phyloP scores from a whole-genome alignment of 2,888 invertebrate genomes.

The Acronicta leporina region DNA sequence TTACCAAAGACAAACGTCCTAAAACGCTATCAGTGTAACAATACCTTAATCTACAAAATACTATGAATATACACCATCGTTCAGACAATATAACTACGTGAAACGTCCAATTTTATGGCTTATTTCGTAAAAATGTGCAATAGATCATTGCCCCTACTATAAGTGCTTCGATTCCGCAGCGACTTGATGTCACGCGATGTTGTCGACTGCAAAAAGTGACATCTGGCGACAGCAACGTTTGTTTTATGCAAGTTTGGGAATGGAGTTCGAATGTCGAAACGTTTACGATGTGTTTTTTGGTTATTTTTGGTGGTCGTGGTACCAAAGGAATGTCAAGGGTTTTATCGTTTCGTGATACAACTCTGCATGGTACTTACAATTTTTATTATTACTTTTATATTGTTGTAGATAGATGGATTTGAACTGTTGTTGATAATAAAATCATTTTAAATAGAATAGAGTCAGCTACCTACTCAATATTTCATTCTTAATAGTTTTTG shows the following conservation, averaged over 20 bases:
- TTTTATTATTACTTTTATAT: background rate
- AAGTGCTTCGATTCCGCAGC: conserved; percentile 52
- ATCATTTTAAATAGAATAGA: background rate
- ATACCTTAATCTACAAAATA: conserved; percentile 51
- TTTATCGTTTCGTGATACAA: background rate
- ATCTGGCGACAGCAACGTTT: conserved; percentile 50
- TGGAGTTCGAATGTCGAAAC: conserved; percentile 37
- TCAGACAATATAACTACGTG: conserved; percentile 67
- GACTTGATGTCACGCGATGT: conserved; percentile 65
- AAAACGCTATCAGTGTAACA: conserved; percentile 22
- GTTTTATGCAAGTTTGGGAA: conserved; percentile 42
- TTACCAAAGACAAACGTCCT: conserved; percentile 6
- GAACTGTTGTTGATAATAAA: background rate
- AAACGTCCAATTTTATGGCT: conserved; percentile 81
- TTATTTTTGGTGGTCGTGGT: conserved; percentile 11
- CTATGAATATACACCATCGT: conserved; percentile 33
- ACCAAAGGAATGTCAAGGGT: background rate
- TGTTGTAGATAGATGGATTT: background rate
- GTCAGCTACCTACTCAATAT: background rate
- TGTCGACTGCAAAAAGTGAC: conserved; percentile 57
- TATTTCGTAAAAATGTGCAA: conserved; percentile 82
- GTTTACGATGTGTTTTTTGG: conserved; percentile 31
- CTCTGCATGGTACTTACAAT: background rate
- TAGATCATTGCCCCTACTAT: conserved; percentile 79
- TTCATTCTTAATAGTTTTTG: no score